Conservation (phyloP, 2,888 invertebrate genomes). For the Hirtodrosophila confusa region DNA sequence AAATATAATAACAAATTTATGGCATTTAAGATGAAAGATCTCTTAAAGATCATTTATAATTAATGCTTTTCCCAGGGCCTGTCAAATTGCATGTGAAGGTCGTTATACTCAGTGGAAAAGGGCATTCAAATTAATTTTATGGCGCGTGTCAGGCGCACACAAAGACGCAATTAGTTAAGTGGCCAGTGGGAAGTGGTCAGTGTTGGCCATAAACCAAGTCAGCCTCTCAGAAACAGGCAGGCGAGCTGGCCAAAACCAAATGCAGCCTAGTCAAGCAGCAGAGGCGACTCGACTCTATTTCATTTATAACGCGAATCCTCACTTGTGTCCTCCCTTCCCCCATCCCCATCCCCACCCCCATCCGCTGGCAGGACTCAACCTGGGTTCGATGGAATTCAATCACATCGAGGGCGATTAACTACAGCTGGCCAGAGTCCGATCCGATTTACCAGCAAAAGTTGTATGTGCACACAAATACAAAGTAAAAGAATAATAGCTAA, state of each 20-base stretch:
- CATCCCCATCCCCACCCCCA: too few relatives aligned
- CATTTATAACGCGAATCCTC: slow-evolving; percentile 66
- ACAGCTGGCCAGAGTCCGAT: slow-evolving; percentile 52
- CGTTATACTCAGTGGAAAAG: slow-evolving; percentile 29
- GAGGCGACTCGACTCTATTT: slow-evolving; percentile 58
- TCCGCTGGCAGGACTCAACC: slow-evolving; percentile 44
- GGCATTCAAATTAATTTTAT: slow-evolving; percentile 66
- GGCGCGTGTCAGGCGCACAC: slow-evolving; percentile 72
- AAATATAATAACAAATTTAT: too few relatives aligned
- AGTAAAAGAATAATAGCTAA: slow-evolving; percentile 77
- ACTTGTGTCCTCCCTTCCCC: slow-evolving; percentile 1
- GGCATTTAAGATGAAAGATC: neutral
- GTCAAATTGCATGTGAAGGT: slow-evolving; percentile 22
- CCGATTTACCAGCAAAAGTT: slow-evolving; percentile 58
- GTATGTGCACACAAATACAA: slow-evolving; percentile 58
- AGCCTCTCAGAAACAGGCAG: slow-evolving; percentile 55
- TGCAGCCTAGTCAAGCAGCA: slow-evolving; percentile 56
- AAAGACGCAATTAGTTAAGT: slow-evolving; percentile 77
- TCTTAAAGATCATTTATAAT: neutral
- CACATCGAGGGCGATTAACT: slow-evolving; percentile 80
- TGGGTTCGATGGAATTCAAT: slow-evolving; percentile 80
- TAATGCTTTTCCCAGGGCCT: neutral
- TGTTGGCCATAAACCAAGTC: slow-evolving; percentile 62
- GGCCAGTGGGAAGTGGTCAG: slow-evolving; percentile 43
- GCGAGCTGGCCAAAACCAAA: slow-evolving; percentile 34